phyloP scores from a whole-genome alignment of 1,140 invertebrate genomes.

The Macrocentrus cingulum region DNA sequence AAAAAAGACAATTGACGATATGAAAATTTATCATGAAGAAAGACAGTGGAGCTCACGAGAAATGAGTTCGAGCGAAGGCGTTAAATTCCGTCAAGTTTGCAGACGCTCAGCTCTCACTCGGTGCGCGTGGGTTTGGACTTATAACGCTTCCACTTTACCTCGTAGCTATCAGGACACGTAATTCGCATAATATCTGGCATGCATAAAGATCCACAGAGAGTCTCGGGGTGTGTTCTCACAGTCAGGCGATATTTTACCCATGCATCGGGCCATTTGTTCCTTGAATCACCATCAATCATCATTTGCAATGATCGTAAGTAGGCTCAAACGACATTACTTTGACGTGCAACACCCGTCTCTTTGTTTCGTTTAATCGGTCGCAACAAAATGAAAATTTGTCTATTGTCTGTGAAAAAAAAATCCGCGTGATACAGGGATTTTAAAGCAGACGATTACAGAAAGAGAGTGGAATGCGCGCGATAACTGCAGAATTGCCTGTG shows the following conservation, averaged over 20 bases:
- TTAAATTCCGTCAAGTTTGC: conserved; percentile 35
- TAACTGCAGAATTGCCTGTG: conserved; percentile 33
- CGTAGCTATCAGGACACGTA: conserved; percentile 12
- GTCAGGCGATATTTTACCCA: background rate
- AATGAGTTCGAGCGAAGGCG: conserved; percentile 40
- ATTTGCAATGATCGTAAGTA: conserved; percentile 6
- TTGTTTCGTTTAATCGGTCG: no score
- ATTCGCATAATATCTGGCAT: conserved; percentile 22
- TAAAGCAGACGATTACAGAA: no score
- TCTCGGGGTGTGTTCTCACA: conserved; percentile 17
- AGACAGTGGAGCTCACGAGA: conserved; percentile 22
- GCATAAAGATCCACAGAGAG: conserved; percentile 1
- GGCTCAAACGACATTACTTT: background rate
- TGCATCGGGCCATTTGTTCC: conserved; percentile 11
- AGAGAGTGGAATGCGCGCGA: no score
- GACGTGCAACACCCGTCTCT: no score
- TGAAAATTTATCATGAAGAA: conserved; percentile 26
- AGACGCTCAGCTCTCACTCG: conserved; percentile 15
- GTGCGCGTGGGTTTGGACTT: conserved; percentile 19
- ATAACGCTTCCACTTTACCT: conserved; percentile 25
- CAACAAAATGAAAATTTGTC: no score
- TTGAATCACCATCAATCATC: conserved; percentile 20
- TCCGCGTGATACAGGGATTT: no score
- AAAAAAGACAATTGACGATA: no score
- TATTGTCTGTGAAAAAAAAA: no score